These are phyloP conservation scores for Halcyon smyrnensis DNA, from an alignment of 2,797 vertebrate species.

Conservation along the genomic window DNA sequence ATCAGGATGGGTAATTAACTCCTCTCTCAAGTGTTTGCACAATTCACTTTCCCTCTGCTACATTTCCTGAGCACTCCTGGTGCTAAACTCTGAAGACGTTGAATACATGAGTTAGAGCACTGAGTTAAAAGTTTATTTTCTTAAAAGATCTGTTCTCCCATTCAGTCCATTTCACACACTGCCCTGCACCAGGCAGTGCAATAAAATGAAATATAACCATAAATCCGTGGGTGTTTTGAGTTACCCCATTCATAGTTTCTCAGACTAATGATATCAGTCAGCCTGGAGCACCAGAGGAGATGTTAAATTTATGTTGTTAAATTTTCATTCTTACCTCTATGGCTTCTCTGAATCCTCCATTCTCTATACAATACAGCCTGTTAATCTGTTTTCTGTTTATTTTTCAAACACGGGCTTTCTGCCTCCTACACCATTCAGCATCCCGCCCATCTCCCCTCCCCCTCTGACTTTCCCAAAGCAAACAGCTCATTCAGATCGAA, in stretches of 20 bases:
- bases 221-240: constrained; percentile 30
- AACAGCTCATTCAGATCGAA: constrained; percentile 34
- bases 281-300: background rate
- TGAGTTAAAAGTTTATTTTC: constrained; percentile 65
- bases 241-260: constrained; percentile 49
- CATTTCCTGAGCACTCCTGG: constrained; percentile 42
- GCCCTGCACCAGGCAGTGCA: constrained; percentile 33
- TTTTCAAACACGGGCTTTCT: background rate
- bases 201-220: constrained; percentile 50
- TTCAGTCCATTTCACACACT: constrained; percentile 44
- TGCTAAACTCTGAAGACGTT: constrained; percentile 38
- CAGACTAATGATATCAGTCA: constrained; percentile 14
- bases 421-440: background rate
- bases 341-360: background rate
- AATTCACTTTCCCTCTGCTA: constrained; percentile 53
- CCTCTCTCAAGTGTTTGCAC: constrained; percentile 56
- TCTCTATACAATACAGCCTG: background rate
- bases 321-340: constrained; percentile 24
- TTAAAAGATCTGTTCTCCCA: constrained; percentile 41
- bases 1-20: constrained; percentile 67
- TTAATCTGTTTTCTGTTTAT: constrained; percentile 32
- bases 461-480: constrained; percentile 41
- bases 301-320: constrained; percentile 31
- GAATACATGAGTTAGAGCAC: constrained; percentile 49
- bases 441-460: background rate